Evolutionary conservation across 2,888 invertebrate species (phyloP), one percentile per base, ranked within the genome.

Genomic region (Drosophila lutescens): DNA sequence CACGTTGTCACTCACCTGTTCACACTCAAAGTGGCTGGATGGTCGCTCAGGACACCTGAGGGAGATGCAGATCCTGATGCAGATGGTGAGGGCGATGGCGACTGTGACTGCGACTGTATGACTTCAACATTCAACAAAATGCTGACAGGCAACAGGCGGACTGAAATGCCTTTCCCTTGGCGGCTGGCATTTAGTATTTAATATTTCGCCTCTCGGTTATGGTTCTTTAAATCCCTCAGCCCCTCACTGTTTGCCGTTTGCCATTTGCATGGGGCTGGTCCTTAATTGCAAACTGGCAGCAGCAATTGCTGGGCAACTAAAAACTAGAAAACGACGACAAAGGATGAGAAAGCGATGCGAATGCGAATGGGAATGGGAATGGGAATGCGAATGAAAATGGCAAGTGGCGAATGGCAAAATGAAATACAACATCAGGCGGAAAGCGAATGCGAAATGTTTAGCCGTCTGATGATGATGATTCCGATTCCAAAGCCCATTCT

Each of bases 1-100:
- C 59, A 17, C 60, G 6, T 50, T 59, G 58, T 38, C 62, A 62
- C 69, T 70, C 49, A 70, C 69, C 74, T 70, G 70, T 74, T 74
- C 66, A 41, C 75, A 46, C 75, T 34, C 44, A 49, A 44, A 72
- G 53, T 46, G 50, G 60, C 34, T 47, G 30, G 62, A 26, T 62
- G 34, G 23, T 43, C 7, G 54, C 61, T n/a, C 49, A 49, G 49
- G 40, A 49, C 66, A 49, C 62, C 51, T 43, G 43, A 15, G 68
- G 54, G 26, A 74, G 36, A 20, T 51, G 44, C 32, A 20, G 55
- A 8, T 41, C 43, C 10, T 44, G 36, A 9, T 54, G 38, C 5
- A 23, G n/a, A 4, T 38, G 59, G 0, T 20, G 36, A 10, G 23
- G 38, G n/a, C 12, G 34, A 34, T 12, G 12, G 34, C 0, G 12